Base-by-base conservation (phyloP, 2,113 vertebrate species). In the Phylloscopus whistleri region DNA sequence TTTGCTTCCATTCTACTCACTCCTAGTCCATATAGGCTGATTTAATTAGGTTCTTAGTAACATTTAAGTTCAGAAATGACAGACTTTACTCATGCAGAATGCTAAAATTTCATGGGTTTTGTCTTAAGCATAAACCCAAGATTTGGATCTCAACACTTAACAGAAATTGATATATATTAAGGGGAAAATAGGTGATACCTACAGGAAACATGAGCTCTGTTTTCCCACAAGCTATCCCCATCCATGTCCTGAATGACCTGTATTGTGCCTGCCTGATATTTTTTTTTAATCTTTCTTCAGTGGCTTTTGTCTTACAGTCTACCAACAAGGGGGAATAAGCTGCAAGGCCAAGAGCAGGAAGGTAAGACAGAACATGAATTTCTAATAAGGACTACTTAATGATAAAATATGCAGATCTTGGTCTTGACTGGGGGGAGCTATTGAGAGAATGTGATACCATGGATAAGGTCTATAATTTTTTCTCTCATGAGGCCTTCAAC, bases 351-450 rank as follows among this genome's bases (percentile, higher is more conserved):
- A 39, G 30, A 90, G 30, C 51, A 82, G 43, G 33, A 62, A 64
- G 89, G 93, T 97, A 97, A 97, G 95, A 87, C 5, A 64, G 18
- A 93, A 62, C 18, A 18, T 26, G 1, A 11, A 13, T 86, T 84
- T 89, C 13, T 62, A 39, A 21, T 66, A 64, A 76, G n/a, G 28
- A 30, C 16, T 52, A 13, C 20, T 78, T 66, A 70, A 27, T 6
- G 26, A 39, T 37, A 83, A 76, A 79, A 52, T 70, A 62, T 8
- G 48, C 11, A 55, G 12, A 21, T 18, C 35, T 78, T 1, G 3
- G 17, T 63, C 6, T 60, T 15, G 30, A 30, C 26, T n/a, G 19
- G 3, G 4, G 6, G 9, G 6, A 9, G 8, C 9, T 81, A 9
- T 24, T 68, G 23, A 37, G 49, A 62, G 63, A 68, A 75, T 28